Evolutionary conservation across 2,888 invertebrate genomes (phyloP).

Genomic region (Spialia ferax): DNA sequence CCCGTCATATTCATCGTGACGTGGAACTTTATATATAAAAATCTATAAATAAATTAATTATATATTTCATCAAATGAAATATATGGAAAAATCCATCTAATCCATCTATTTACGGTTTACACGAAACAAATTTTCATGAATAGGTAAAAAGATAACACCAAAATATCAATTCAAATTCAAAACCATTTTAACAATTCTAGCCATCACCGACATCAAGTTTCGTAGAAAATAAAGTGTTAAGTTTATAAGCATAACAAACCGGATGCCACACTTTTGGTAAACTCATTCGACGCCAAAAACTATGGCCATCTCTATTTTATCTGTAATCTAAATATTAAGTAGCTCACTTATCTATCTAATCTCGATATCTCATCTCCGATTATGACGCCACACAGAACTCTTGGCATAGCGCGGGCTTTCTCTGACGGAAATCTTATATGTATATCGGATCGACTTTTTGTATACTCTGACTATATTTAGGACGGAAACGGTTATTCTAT

Average conservation of each 20-base stretch:
- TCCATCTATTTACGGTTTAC: too few relatives aligned
- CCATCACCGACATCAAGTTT: conserved; percentile 3
- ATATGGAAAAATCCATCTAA: too few relatives aligned
- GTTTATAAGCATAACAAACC: conserved; percentile 34
- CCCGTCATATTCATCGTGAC: too few relatives aligned
- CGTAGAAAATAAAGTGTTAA: conserved; percentile 34
- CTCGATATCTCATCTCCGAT: conserved; percentile 30
- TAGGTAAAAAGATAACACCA: not conserved
- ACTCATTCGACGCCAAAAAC: conserved; percentile 30
- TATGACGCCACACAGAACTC: conserved; percentile 26
- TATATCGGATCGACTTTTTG: conserved; percentile 23
- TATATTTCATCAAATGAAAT: not conserved
- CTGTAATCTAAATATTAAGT: conserved; percentile 38
- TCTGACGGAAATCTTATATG: conserved; percentile 30
- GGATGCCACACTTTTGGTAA: conserved; percentile 20
- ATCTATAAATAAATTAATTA: too few relatives aligned
- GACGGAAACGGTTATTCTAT: conserved; percentile 27
- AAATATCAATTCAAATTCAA: not conserved
- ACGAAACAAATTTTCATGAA: too few relatives aligned
- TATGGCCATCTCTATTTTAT: conserved; percentile 35
- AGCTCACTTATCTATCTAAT: conserved; percentile 37
- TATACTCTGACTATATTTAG: conserved; percentile 28
- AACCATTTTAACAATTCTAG: not conserved
- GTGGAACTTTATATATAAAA: too few relatives aligned
- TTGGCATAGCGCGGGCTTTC: conserved; percentile 32